These are phyloP conservation scores for Anisognathus igniventris DNA, from an alignment of 2,797 vertebrate species.

Conservation along the genomic window DNA sequence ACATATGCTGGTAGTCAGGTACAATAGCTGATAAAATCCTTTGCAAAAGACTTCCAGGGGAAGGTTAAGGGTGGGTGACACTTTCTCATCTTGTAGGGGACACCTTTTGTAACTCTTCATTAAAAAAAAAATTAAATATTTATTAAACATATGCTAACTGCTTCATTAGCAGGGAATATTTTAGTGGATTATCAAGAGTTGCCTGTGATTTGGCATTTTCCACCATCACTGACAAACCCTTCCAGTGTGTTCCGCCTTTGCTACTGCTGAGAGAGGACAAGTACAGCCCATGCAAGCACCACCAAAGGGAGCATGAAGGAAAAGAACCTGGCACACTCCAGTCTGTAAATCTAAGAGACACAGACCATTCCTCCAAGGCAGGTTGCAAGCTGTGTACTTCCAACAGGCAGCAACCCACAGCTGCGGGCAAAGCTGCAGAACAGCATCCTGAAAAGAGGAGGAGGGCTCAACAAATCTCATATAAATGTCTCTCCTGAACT, in stretches of 20 bases:
- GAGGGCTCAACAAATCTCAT: background rate
- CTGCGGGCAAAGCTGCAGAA: background rate
- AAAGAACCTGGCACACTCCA: background rate
- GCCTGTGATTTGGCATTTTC: background rate
- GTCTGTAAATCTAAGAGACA: background rate
- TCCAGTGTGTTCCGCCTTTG: background rate
- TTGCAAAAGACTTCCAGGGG: background rate
- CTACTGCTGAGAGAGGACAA: background rate
- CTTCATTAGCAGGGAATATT: background rate
- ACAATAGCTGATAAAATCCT: background rate
- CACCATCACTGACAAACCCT: background rate
- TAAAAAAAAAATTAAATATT: background rate
- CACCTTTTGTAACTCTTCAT: background rate
- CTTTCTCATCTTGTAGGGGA: background rate
- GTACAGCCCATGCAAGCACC: background rate
- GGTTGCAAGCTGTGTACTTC: background rate
- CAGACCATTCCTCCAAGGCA: background rate
- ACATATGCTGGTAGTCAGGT: background rate
- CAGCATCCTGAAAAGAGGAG: background rate
- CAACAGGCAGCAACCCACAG: background rate
- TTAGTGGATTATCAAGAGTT: background rate
- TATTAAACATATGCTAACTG: background rate
- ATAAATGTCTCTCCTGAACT: background rate
- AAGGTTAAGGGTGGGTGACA: background rate
- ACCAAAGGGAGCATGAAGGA: background rate